Evolutionary conservation across 2,888 invertebrate species (phyloP).

Genomic region (Oxystoma pomonae): DNA sequence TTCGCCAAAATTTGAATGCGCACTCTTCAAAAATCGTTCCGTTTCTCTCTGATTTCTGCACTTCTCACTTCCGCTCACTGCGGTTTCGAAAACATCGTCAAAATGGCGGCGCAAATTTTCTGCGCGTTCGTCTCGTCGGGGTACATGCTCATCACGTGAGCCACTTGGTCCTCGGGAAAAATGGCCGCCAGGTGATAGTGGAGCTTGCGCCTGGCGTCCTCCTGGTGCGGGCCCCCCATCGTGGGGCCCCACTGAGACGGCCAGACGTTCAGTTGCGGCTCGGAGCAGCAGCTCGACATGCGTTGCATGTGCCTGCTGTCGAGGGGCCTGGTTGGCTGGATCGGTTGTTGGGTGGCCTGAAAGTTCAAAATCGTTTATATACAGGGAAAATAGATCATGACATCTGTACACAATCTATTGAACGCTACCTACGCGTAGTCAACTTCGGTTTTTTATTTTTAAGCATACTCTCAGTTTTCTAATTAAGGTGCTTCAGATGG

Average conservation of each 20-base stretch:
- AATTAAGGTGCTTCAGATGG: no score
- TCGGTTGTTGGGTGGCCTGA: background rate
- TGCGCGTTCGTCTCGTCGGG: slow-evolving; percentile 89
- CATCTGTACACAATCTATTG: no score
- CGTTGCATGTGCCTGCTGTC: slow-evolving; percentile 46
- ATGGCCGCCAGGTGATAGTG: slow-evolving; percentile 88
- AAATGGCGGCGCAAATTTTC: slow-evolving; percentile 81
- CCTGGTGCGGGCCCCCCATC: slow-evolving; percentile 34
- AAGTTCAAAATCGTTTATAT: no score
- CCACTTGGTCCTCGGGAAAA: slow-evolving; percentile 89
- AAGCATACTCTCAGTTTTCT: no score
- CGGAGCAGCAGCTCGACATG: slow-evolving; percentile 55
- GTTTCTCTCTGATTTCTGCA: no score
- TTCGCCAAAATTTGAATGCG: no score
- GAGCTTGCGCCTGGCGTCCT: slow-evolving; percentile 70
- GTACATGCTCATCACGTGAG: slow-evolving; percentile 79
- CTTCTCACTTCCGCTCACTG: no score
- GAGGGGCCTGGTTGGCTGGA: background rate
- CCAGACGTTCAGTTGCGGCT: slow-evolving; percentile 60
- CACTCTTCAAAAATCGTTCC: no score
- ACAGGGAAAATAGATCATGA: no score
- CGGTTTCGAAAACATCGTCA: slow-evolving; percentile 58
- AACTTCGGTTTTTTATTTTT: no score
- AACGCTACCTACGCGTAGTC: no score
- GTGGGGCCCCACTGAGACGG: slow-evolving; percentile 39